A percentile compares a stretch with the other conserved stretches of the same genome.
Conservation (phyloP, 2,888 invertebrate genomes). For the Xanthia togata region DNA sequence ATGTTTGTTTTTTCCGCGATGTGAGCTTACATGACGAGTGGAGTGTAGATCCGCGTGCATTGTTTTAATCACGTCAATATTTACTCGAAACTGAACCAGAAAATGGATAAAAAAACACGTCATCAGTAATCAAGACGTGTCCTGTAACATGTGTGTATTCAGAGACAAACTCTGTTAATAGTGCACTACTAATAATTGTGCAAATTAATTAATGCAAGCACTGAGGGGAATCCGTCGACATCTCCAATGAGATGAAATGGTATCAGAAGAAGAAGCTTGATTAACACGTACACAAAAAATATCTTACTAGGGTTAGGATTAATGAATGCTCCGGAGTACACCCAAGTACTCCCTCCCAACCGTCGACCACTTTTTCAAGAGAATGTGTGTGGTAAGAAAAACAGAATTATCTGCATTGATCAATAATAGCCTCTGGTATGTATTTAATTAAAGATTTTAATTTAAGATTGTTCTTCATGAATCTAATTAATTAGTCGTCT, state of each 20-base stretch:
- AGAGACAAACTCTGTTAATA: constrained; percentile 10
- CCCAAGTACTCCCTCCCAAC: constrained; percentile 16
- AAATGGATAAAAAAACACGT: constrained; percentile 43
- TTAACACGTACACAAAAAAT: constrained; percentile 37
- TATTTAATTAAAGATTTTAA: constrained; percentile 51
- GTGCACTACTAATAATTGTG: constrained; percentile 10
- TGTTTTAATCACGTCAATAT: constrained; percentile 56
- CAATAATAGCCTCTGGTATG: constrained; percentile 35
- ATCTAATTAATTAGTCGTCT: constrained; percentile 53
- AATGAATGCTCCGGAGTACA: constrained; percentile 28
- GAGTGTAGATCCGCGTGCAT: constrained; percentile 16
- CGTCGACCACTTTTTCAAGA: constrained; percentile 46
- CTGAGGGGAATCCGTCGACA: constrained; percentile 12
- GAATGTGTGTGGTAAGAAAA: constrained; percentile 50
- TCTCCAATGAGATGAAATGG: constrained; percentile 32
- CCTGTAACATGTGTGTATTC: constrained; percentile 11
- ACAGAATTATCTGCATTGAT: constrained; percentile 39
- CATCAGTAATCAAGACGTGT: constrained; percentile 16
- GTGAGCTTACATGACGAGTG: constrained; percentile 25
- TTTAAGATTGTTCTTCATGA: constrained; percentile 42
- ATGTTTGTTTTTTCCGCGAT: constrained; percentile 53
- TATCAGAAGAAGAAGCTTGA: constrained; percentile 26
- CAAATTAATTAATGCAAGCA: constrained; percentile 51
- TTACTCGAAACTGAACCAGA: constrained; percentile 44
- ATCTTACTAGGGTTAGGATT: constrained; percentile 31